Percentiles rank a stretch among this genome's conserved stretches.
Conservation (phyloP, 1,140 invertebrate species). For the Drosophila sproati region DNA sequence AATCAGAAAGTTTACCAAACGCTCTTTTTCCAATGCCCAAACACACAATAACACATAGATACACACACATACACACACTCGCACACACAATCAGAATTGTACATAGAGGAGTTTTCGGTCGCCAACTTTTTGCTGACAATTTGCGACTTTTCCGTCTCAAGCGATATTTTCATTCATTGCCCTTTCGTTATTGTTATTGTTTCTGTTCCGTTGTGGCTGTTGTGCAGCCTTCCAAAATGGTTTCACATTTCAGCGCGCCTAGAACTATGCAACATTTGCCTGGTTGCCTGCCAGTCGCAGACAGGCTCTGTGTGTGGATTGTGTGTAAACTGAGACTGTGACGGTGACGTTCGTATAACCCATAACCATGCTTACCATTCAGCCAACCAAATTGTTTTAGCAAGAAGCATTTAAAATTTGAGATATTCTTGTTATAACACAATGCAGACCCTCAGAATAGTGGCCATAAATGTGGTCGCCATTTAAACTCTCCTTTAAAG, state of each 20-base stretch:
- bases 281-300: slow-evolving; percentile 48
- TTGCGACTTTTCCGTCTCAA: slow-evolving; percentile 58
- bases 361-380: not conserved
- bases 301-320: not conserved
- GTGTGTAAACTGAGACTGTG: no score
- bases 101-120: slow-evolving; percentile 18
- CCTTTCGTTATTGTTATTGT: slow-evolving; percentile 54
- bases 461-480: not conserved
- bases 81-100: not conserved
- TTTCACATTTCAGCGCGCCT: slow-evolving; percentile 77
- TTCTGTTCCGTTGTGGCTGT: slow-evolving; percentile 10
- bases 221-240: slow-evolving; percentile 47
- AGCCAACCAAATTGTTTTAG: slow-evolving; percentile 30
- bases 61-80: not conserved
- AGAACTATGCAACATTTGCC: slow-evolving; percentile 59
- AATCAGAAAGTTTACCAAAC: slow-evolving; percentile 42
- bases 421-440: no score
- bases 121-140: slow-evolving; percentile 74
- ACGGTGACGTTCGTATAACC: not conserved
- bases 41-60: slow-evolving; percentile 6
- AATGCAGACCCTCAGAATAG: no score
- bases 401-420: slow-evolving; percentile 56
- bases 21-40: slow-evolving; percentile 16
- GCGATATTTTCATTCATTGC: slow-evolving; percentile 67
- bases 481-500: not conserved